phyloP scores from a whole-genome alignment of 2,113 vertebrate species.

The Pelobates fuscus region DNA sequence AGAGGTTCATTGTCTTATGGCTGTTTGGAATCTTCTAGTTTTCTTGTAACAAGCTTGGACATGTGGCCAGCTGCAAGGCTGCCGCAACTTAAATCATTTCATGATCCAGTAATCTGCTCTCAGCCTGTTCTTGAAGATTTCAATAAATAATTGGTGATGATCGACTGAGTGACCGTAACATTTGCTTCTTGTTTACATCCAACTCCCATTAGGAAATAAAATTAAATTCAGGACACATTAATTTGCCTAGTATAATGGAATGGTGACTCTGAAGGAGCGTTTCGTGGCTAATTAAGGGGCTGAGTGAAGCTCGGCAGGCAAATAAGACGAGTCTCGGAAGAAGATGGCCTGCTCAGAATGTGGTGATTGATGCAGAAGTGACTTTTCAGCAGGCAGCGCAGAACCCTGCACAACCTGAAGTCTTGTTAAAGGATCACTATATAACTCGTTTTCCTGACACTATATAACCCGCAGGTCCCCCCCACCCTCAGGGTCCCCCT shows the following conservation, averaged over 20 bases:
- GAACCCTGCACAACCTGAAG: too few relatives aligned
- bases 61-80: conserved; percentile 24
- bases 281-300: neutral
- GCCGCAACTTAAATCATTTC: conserved; percentile 35
- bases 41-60: conserved; percentile 25
- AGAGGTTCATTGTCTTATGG: conserved; percentile 7
- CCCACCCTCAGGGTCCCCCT: too few relatives aligned
- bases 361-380: too few relatives aligned
- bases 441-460: too few relatives aligned
- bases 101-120: conserved; percentile 39
- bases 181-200: conserved; percentile 25
- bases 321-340: neutral
- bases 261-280: neutral
- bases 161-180: conserved; percentile 18
- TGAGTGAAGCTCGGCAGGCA: neutral
- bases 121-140: conserved; percentile 29
- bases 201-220: neutral
- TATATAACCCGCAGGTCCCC: too few relatives aligned
- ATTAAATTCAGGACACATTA: neutral
- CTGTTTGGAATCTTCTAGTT: conserved; percentile 9
- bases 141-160: conserved; percentile 30
- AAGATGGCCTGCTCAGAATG: too few relatives aligned
- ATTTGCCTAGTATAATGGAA: neutral
- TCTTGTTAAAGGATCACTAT: too few relatives aligned
- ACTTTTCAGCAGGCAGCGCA: too few relatives aligned